A percentile compares a stretch with the other conserved stretches of the same genome.
Conservation (phyloP, 2,888 invertebrate genomes). For the Apamea anceps region DNA sequence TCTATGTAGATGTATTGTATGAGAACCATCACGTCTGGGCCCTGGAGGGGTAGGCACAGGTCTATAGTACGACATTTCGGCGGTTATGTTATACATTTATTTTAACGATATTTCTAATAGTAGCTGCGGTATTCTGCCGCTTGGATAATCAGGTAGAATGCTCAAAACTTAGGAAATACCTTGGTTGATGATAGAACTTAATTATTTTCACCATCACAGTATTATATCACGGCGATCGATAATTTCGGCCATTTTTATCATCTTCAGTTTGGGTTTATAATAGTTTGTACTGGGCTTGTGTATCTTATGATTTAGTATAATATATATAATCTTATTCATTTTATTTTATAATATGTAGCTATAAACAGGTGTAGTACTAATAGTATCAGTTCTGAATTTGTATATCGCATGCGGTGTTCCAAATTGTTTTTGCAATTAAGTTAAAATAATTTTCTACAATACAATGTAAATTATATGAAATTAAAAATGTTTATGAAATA, state of each 20-base stretch:
- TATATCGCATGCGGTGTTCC: conserved; percentile 64
- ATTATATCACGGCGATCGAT: conserved; percentile 30
- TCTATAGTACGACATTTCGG: neutral
- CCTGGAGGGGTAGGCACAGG: neutral
- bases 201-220: conserved; percentile 38
- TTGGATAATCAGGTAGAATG: neutral
- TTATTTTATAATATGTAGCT: conserved; percentile 26
- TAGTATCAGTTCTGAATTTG: conserved; percentile 74
- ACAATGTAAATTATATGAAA: conserved; percentile 71
- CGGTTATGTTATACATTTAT: neutral
- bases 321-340: conserved; percentile 33
- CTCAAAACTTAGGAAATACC: neutral
- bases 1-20: conserved; percentile 7
- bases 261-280: conserved; percentile 20
- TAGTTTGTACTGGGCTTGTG: conserved; percentile 30
- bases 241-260: conserved; percentile 1
- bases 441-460: conserved; percentile 67
- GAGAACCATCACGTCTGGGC: neutral
- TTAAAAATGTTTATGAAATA: conserved; percentile 70
- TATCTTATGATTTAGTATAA: conserved; percentile 53
- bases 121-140: neutral
- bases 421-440: conserved; percentile 59
- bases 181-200: conserved; percentile 7
- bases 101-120: neutral
- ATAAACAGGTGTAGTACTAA: conserved; percentile 21